Evolutionary conservation across 2,113 vertebrate genomes (phyloP), one percentile per base, ranked within the genome.

Genomic region (Heterotis niloticus): DNA sequence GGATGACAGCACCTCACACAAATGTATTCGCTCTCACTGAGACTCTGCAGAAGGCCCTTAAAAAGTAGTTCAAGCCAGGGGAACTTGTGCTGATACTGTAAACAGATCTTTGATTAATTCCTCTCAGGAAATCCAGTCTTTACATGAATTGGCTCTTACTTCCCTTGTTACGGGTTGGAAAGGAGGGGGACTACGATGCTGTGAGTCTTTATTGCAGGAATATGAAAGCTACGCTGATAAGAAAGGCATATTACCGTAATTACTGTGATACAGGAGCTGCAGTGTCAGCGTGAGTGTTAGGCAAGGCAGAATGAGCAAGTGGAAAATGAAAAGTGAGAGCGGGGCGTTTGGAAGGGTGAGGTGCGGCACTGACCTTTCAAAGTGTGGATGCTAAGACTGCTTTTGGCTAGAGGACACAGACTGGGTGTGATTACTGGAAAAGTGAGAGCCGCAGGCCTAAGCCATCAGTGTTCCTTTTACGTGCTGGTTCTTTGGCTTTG

Each of bases 351-450:
- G 59, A 62, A 62, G 59, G 59, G 20, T 17, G 20, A 62, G 10
- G 20, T 62, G 14, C 20, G 11, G 34, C 34, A 7, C 34, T 44
- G 34, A 44, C 7, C 34, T 44, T 44, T 44, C 34, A 44, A 44
- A 20, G 20, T 20, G 20, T 59, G 59, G 20, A 62, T 44, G 34
- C 13, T 62, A 62, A 62, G 10, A 20, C 59, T 62, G 59, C 3
- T 62, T 14, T 62, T 62, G 20, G 34, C 28, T 5, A 23, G 12
- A 13, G 18, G 13, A 16, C 34, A n/a, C 24, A 67, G 2, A 10
- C 23, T 26, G 74, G 72, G 78, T 73, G 81, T 70, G 52, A 79
- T 75, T 72, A 77, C 82, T 82, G 82, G 84, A 85, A 81, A 83
- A 84, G 86, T 79, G 88, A 88, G 34, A 44, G 34, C 34, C 7